Evolutionary conservation across 2,113 vertebrate species (phyloP).

Genomic region (Pipra filicauda): DNA sequence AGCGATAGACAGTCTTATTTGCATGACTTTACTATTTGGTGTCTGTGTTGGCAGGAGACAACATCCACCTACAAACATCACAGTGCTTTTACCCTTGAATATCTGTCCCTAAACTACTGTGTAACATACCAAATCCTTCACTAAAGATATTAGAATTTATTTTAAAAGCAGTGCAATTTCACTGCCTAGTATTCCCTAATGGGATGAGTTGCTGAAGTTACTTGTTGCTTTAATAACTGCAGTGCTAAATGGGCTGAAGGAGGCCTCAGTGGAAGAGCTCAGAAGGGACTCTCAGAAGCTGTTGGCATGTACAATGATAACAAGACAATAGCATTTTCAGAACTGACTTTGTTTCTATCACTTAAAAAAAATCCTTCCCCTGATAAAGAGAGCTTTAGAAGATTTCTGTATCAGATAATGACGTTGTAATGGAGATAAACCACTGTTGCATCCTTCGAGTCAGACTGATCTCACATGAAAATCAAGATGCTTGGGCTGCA

Average conservation of each 20-base stretch:
- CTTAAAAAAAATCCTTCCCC: neutral
- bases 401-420: neutral
- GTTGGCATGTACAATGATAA: neutral
- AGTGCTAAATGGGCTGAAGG: neutral
- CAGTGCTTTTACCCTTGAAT: neutral
- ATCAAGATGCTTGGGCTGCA: neutral
- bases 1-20: accelerated
- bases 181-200: neutral
- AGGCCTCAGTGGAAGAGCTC: neutral
- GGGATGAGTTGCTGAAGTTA: neutral
- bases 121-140: neutral
- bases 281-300: neutral
- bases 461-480: neutral
- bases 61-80: neutral
- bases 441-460: neutral
- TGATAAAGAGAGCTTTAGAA: neutral
- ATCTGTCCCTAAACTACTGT: neutral
- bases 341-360: constrained; percentile 21
- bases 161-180: neutral
- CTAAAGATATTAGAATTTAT: neutral
- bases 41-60: neutral
- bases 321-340: neutral
- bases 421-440: constrained; percentile 12
- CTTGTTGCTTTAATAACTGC: neutral
- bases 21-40: neutral